Conservation (phyloP, 2,888 invertebrate species). For the Carterocephalus palaemon region DNA sequence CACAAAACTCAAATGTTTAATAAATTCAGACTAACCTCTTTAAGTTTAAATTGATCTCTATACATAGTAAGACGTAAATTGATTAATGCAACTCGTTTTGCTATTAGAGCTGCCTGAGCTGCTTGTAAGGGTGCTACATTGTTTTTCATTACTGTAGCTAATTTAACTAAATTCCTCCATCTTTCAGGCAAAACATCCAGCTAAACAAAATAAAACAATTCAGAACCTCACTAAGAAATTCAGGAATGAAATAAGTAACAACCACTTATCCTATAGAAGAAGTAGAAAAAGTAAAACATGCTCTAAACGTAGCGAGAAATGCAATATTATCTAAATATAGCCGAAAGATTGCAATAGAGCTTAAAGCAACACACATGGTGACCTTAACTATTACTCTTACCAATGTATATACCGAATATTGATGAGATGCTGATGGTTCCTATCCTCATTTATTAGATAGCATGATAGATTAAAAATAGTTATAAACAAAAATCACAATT, state of each 20-base stretch:
- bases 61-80: conserved; percentile 88
- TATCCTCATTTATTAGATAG: conserved; percentile 26
- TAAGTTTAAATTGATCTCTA: conserved; percentile 84
- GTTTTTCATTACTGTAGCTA: conserved; percentile 90
- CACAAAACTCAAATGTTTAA: neutral
- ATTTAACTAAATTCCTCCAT: conserved; percentile 92
- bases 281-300: conserved; percentile 7
- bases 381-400: conserved; percentile 45
- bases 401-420: conserved; percentile 65
- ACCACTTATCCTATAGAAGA: conserved; percentile 5
- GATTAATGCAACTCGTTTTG: conserved; percentile 88
- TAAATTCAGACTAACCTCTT: conserved; percentile 53
- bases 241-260: conserved; percentile 4
- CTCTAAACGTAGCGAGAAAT: conserved; percentile 15
- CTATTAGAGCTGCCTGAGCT: conserved; percentile 91
- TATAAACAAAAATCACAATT: too few species aligned
- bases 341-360: conserved; percentile 6
- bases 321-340: neutral
- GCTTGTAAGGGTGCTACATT: conserved; percentile 92
- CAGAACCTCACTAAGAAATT: neutral
- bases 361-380: conserved; percentile 10
- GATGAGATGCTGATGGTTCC: conserved; percentile 41
- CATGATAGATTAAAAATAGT: too few species aligned
- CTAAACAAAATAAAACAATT: conserved; percentile 37
- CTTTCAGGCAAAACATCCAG: conserved; percentile 90